phyloP scores from a whole-genome alignment of 2,888 invertebrate species.

The Magallana nippona region DNA sequence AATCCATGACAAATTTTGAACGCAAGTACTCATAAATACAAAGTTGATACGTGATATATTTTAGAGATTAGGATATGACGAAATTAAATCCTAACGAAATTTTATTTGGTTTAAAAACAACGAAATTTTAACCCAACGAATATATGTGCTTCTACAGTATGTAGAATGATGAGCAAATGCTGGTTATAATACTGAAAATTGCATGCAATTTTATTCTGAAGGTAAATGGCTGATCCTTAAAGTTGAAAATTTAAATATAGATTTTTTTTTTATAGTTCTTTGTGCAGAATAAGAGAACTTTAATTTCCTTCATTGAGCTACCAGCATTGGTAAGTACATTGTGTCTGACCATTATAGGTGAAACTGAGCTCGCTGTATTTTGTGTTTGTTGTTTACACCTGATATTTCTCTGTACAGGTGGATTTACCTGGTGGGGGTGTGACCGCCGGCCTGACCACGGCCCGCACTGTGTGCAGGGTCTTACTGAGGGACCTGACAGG shows the following conservation, averaged over 20 bases:
- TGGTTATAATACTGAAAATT: no score
- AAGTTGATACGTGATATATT: no score
- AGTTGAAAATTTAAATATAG: background rate
- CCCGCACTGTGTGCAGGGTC: constrained; percentile 89
- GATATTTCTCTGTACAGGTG: constrained; percentile 51
- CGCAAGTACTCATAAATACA: no score
- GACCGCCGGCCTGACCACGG: constrained; percentile 88
- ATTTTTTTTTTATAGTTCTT: constrained; percentile 85
- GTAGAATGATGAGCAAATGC: no score
- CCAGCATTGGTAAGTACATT: constrained; percentile 84
- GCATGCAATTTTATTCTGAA: background rate
- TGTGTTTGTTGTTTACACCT: background rate
- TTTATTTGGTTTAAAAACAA: no score
- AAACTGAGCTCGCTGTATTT: background rate
- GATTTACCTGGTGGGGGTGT: constrained; percentile 89
- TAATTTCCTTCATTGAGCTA: constrained; percentile 93
- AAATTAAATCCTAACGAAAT: no score
- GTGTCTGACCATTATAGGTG: background rate
- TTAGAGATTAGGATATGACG: no score
- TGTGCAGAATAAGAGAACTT: constrained; percentile 88
- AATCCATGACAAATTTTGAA: no score
- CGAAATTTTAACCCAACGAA: no score
- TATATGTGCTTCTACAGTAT: no score
- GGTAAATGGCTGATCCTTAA: background rate
- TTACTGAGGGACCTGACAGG: constrained; percentile 94